These are phyloP conservation scores for Anagyrus pseudococci DNA, from an alignment of 2,888 invertebrate genomes.

Conservation along the genomic window DNA sequence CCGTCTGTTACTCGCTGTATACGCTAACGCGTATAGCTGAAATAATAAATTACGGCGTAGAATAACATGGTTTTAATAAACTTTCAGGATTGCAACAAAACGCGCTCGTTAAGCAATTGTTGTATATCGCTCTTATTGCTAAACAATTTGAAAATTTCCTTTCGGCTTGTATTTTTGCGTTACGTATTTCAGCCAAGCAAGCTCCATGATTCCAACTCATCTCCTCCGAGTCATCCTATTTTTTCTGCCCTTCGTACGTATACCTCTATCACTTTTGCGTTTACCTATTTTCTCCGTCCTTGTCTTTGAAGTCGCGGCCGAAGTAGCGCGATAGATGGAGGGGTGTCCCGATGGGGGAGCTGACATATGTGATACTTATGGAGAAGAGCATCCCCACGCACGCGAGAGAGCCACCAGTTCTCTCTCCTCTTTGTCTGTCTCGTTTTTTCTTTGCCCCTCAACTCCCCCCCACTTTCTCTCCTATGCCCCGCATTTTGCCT, in stretches of 20 bases:
- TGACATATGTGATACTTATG: constrained; percentile 57
- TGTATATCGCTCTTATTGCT: too few relatives aligned
- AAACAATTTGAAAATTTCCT: too few relatives aligned
- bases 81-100: too few relatives aligned
- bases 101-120: too few relatives aligned
- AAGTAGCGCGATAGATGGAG: constrained; percentile 38
- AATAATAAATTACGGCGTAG: too few relatives aligned
- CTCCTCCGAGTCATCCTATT: too few relatives aligned
- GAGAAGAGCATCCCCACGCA: constrained; percentile 46
- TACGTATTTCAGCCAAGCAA: too few relatives aligned
- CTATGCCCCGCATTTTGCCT: constrained; percentile 32
- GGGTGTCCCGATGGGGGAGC: constrained; percentile 41
- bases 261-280: not conserved
- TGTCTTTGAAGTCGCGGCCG: constrained; percentile 20
- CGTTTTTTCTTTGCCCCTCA: not conserved
- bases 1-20: too few relatives aligned
- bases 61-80: too few relatives aligned
- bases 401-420: constrained; percentile 15
- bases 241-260: not conserved
- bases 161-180: too few relatives aligned
- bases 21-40: too few relatives aligned
- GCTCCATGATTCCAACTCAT: too few relatives aligned
- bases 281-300: constrained; percentile 12
- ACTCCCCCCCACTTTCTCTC: constrained; percentile 21
- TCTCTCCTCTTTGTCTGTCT: constrained; percentile 39